A percentile compares a stretch with the other conserved stretches of the same genome.
These are phyloP conservation scores for Hylaeus volcanicus DNA, from an alignment of 1,140 invertebrate genomes.

Conservation along the genomic window DNA sequence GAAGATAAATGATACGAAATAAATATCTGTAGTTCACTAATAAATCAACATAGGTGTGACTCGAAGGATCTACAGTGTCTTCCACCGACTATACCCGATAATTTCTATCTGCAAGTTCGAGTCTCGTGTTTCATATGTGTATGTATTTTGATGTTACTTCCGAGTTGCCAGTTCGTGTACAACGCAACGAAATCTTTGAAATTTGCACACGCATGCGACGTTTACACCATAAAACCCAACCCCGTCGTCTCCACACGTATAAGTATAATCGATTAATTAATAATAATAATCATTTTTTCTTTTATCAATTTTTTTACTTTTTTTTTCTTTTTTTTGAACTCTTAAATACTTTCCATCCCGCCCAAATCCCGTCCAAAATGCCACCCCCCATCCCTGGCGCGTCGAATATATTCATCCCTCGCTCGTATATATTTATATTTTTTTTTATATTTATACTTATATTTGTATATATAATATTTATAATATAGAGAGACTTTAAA, in stretches of 20 bases:
- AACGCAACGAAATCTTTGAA: constrained; percentile 32
- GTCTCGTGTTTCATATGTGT: not conserved
- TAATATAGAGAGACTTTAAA: constrained; percentile 62
- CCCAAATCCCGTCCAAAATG: constrained; percentile 49
- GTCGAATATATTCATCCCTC: constrained; percentile 54
- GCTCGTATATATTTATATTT: constrained; percentile 58
- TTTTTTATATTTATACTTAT: constrained; percentile 42
- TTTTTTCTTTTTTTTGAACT: constrained; percentile 70
- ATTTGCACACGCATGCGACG: constrained; percentile 50
- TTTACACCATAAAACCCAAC: not conserved
- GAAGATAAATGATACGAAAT: too few species aligned
- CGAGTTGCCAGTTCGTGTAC: not conserved
- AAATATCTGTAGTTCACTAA: too few species aligned
- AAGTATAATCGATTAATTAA: constrained; percentile 29
- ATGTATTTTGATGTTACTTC: not conserved
- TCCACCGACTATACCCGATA: too few species aligned
- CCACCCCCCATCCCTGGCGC: constrained; percentile 37
- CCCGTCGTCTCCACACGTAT: not conserved
- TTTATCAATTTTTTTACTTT: constrained; percentile 22
- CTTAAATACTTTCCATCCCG: constrained; percentile 64
- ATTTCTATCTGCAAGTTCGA: too few species aligned
- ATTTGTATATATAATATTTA: constrained; percentile 50
- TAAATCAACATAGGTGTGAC: too few species aligned
- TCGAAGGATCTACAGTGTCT: too few species aligned
- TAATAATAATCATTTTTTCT: constrained; percentile 45